A percentile compares a stretch with the other conserved stretches of the same genome.
Evolutionary conservation across 2,888 invertebrate species (phyloP).

Genomic region (Polymixis lichenea): DNA sequence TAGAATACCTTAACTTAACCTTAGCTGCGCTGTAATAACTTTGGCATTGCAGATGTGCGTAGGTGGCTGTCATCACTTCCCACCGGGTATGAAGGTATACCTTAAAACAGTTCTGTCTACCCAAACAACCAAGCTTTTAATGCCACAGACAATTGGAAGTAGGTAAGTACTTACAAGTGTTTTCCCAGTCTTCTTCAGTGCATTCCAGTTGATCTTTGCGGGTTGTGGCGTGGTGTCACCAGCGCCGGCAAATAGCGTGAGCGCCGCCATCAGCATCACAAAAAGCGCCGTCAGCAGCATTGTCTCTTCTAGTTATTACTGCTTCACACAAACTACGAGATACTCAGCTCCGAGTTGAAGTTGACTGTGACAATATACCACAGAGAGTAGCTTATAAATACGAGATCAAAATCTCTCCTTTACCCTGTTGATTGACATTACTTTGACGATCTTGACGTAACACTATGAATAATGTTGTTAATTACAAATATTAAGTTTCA

Average conservation of each 20-base stretch:
- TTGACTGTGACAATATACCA: slow-evolving; percentile 11
- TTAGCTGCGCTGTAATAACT: no score
- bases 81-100: no score
- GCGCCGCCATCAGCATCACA: slow-evolving; percentile 35
- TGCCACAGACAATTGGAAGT: no score
- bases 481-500: no score
- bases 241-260: slow-evolving; percentile 26
- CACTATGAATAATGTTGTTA: no score
- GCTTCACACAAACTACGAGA: background rate
- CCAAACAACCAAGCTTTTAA: no score
- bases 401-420: background rate
- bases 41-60: no score
- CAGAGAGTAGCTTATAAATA: slow-evolving; percentile 16
- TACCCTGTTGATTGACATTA: no score
- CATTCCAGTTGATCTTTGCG: slow-evolving; percentile 38
- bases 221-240: slow-evolving; percentile 31
- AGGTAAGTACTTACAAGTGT: slow-evolving; percentile 76
- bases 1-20: no score
- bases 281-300: slow-evolving; percentile 37
- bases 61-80: no score
- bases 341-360: background rate
- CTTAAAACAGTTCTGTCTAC: no score
- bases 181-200: slow-evolving; percentile 73
- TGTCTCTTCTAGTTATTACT: slow-evolving; percentile 3
- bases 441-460: no score